Evolutionary conservation across 1,140 invertebrate species (phyloP).

Genomic region (Drosophila kohkoa): DNA sequence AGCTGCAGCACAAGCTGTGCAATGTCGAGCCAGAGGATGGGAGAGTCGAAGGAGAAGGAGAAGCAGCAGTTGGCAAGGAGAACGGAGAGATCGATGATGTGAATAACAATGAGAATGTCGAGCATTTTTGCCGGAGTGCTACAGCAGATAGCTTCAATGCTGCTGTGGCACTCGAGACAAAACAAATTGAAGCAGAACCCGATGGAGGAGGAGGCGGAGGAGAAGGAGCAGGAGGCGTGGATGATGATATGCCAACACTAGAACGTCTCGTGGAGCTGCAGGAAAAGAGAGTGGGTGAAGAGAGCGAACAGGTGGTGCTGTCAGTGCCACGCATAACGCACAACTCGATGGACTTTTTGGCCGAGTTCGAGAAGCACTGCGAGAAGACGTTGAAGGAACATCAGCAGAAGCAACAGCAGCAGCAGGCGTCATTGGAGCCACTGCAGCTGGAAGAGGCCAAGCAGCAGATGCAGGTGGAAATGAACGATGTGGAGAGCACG

Average conservation of each 20-base stretch:
- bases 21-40: constrained; percentile 1
- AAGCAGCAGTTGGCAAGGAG: constrained; percentile 17
- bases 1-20: constrained; percentile 57
- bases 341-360: constrained; percentile 64
- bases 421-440: constrained; percentile 8
- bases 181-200: constrained; percentile 66
- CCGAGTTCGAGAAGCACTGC: constrained; percentile 70
- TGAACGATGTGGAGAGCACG: constrained; percentile 78
- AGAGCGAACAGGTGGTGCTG: neutral
- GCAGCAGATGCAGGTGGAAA: constrained; percentile 69
- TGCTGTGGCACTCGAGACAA: constrained; percentile 68
- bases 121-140: constrained; percentile 80
- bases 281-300: neutral
- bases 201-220: neutral
- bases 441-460: constrained; percentile 45
- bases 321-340: constrained; percentile 20
- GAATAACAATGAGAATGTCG: constrained; percentile 69
- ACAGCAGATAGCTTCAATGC: constrained; percentile 81
- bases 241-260: constrained; percentile 30
- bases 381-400: constrained; percentile 44
- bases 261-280: constrained; percentile 8
- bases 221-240: neutral
- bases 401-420: constrained; percentile 11
- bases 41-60: neutral
- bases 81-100: constrained; percentile 49